Evolutionary conservation across 2,113 vertebrate genomes (phyloP), one percentile per base, ranked within the genome.

Genomic region (Sinocyclocheilus grahami): DNA sequence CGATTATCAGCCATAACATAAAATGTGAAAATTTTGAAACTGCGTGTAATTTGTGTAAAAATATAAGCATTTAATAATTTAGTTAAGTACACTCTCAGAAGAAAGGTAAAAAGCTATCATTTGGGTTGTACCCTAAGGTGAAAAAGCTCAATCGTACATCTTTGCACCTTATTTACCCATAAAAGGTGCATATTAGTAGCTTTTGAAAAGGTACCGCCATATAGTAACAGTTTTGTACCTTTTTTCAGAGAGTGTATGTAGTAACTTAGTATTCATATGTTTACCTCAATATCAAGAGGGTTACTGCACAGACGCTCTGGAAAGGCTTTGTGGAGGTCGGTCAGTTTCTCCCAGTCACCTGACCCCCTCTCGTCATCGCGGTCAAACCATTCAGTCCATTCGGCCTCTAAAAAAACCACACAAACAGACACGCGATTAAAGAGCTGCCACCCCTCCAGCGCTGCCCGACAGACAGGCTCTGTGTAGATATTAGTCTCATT

Each of bases 361-460:
- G 95, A 94, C 78, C 94, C 96, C 0, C 92, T 90, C 87, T 94
- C 95, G 88, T 95, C 93, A 77, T 96, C 96, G 20, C 96, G 96
- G 90, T 96, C 89, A 77, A 98, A 97, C 98, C 98, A 99, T 11
- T 97, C 95, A 0, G 97, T 97, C 98, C 98, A 99, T 89, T 97
- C 96, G n/a, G 96, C 94, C 90, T 99, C 98, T 99, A 3, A 62
- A 92, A 13, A 87, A 16, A 16, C 67, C 83, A 83, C 84, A 90
- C 76, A 87, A 75, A 88, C 67, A 88, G 20, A 86, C n/a, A 39
- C 63, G 58, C 30, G 20, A 62, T 27, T 75, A 82, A 71, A 60
- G 48, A 83, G 75, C 10, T 37, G 65, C 62, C 51, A 72, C 78
- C 67, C 62, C 46, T 72, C 20, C 10, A 60, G 71, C n/a, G 60